Conservation (phyloP, 2,113 vertebrate species). For the Zosterops lateralis region DNA sequence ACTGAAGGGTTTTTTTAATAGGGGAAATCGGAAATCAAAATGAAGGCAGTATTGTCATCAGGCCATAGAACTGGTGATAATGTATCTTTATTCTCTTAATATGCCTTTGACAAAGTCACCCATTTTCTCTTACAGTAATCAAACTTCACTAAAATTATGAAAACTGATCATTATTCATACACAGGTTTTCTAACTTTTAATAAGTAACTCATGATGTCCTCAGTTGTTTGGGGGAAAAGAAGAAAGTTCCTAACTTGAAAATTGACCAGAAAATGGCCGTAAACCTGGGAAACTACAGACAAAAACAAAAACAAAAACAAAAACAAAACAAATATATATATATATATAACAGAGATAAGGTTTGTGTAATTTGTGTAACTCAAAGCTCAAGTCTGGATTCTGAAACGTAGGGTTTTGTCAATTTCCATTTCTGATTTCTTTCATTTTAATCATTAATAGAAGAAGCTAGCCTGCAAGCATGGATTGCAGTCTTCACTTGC, state of each 20-base stretch:
- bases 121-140: not conserved
- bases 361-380: not conserved
- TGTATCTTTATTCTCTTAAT: not conserved
- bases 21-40: not conserved
- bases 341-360: not conserved
- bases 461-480: not conserved
- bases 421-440: not conserved
- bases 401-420: not conserved
- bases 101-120: not conserved
- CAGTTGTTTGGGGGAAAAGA: not conserved
- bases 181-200: not conserved
- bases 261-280: not conserved
- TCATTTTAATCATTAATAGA: not conserved
- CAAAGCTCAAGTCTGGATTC: not conserved
- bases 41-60: not conserved
- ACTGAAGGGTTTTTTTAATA: not conserved
- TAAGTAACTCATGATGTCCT: not conserved
- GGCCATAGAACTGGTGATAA: not conserved
- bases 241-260: not conserved
- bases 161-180: not conserved
- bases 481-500: not conserved
- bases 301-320: not conserved
- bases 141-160: not conserved
- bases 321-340: no score
- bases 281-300: not conserved